Evolutionary conservation across 2,888 invertebrate genomes (phyloP), one percentile per base, ranked within the genome.

Genomic region (Drosophila neutralis): DNA sequence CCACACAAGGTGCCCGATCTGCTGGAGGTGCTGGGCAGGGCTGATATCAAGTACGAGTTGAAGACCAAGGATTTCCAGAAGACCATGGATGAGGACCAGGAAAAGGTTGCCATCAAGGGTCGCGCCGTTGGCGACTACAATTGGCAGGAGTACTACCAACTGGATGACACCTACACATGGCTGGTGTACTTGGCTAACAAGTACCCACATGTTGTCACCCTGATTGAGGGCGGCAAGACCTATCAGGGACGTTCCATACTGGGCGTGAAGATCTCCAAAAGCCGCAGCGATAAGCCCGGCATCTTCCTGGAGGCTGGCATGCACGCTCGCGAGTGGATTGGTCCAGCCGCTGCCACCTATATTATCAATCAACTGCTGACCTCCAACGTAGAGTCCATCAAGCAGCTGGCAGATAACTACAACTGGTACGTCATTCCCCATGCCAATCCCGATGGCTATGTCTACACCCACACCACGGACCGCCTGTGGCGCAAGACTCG

Each of bases 371-470:
- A 96, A 86, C 91, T 96, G 2, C 91, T 96, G 2, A 94, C 93
- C 57, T 95, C 95, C 42, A 92, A 94, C 8, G 78, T 92, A 0
- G 93, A 93, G 6, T 65, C 81, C 7, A 92, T 95, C 0, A 91
- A 91, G 48, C 74, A 91, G 3, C 93, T 95, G 1, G 94, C 94
- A 0, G 92, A 94, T 54, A 93, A 94, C 29, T 94, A 94, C 78
- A 96, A 96, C 76, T 97, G 96, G 96, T 96, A 96, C 87, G 94
- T 97, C 62, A 94, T 97, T 69, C 97, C 97, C 0, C 93, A 95
- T 21, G 92, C 95, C n/a, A 97, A 97, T 91, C 96, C 96, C 6
- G 97, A 97, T 93, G 97, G 97, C 2, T 96, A 95, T 83, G 95
- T 94, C 51, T 96, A 94, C 89, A 94, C 96, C 0, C 91, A 94